These are phyloP conservation scores for Ypsolopha sequella DNA, from an alignment of 2,888 invertebrate species.

Conservation along the genomic window DNA sequence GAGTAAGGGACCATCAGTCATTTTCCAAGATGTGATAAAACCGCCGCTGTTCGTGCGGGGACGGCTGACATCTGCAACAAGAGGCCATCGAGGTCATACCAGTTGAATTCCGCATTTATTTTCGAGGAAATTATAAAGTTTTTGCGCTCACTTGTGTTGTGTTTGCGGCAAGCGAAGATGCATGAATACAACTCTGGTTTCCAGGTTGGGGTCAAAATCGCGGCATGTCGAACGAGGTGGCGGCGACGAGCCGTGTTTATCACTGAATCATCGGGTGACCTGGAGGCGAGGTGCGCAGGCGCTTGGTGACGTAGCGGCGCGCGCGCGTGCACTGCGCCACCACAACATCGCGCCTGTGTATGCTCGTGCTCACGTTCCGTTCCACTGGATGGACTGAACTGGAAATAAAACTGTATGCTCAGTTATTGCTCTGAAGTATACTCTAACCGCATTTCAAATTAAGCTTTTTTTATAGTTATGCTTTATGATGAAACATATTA, in stretches of 20 bases:
- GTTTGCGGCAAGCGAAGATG: constrained; percentile 45
- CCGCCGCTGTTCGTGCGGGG: constrained; percentile 61
- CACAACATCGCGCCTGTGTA: not conserved
- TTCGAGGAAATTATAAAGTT: not conserved
- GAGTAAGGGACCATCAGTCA: constrained; percentile 56
- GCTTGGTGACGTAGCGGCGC: constrained; percentile 17
- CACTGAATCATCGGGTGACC: constrained; percentile 34
- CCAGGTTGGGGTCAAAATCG: constrained; percentile 34
- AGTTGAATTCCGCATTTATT: not conserved
- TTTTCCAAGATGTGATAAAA: constrained; percentile 67
- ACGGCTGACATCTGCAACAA: constrained; percentile 62
- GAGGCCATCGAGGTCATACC: constrained; percentile 50
- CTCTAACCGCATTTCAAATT: no score
- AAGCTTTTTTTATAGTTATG: no score
- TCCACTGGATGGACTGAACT: not conserved
- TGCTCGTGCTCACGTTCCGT: no score
- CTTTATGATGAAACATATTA: no score
- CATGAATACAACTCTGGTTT: constrained; percentile 48
- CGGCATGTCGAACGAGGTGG: constrained; percentile 43
- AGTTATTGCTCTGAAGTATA: no score
- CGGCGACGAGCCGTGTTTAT: constrained; percentile 50
- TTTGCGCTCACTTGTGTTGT: constrained; percentile 49
- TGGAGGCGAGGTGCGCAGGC: constrained; percentile 20
- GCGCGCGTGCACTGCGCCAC: constrained; percentile 17
- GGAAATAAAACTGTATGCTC: no score